Percentiles rank a stretch among this genome's conserved stretches.
phyloP scores from a whole-genome alignment of 2,888 invertebrate species.

The Selenia dentaria region DNA sequence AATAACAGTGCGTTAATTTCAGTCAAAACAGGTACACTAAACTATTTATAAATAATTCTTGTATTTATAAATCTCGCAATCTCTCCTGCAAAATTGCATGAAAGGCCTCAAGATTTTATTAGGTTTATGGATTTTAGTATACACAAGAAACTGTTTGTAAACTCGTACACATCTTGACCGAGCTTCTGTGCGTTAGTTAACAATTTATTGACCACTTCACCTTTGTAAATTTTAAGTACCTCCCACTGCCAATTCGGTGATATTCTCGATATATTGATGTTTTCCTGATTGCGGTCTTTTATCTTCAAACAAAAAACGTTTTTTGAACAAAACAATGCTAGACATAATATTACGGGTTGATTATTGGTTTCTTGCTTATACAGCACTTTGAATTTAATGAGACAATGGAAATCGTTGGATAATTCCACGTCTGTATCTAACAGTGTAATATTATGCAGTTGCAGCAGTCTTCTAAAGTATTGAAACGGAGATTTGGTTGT shows the following conservation, averaged over 20 bases:
- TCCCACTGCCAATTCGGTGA: conserved; percentile 76
- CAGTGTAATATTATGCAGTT: conserved; percentile 54
- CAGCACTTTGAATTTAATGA: conserved; percentile 65
- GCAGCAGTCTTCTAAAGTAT: conserved; percentile 60
- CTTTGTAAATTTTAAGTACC: conserved; percentile 60
- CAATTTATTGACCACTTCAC: conserved; percentile 52
- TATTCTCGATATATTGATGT: conserved; percentile 53
- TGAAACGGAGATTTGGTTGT: conserved; percentile 61
- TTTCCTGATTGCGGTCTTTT: conserved; percentile 45
- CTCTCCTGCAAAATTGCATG: too few relatives aligned
- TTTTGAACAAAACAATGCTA: conserved; percentile 49
- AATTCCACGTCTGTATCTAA: conserved; percentile 41
- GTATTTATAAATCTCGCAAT: too few relatives aligned
- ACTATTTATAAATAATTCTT: too few relatives aligned
- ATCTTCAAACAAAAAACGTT: conserved; percentile 60
- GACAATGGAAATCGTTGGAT: conserved; percentile 41
- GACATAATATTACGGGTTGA: conserved; percentile 50
- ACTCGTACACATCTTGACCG: conserved; percentile 36
- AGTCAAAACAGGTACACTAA: too few relatives aligned
- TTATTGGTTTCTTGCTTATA: conserved; percentile 54
- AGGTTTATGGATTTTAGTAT: conserved; percentile 55
- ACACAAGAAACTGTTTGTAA: conserved; percentile 54
- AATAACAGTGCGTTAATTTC: too few relatives aligned
- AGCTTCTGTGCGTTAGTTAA: conserved; percentile 52
- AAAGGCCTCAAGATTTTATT: background rate